These are phyloP conservation scores for Daphoenositta chrysoptera DNA, from an alignment of 2,113 vertebrate species.

Conservation along the genomic window DNA sequence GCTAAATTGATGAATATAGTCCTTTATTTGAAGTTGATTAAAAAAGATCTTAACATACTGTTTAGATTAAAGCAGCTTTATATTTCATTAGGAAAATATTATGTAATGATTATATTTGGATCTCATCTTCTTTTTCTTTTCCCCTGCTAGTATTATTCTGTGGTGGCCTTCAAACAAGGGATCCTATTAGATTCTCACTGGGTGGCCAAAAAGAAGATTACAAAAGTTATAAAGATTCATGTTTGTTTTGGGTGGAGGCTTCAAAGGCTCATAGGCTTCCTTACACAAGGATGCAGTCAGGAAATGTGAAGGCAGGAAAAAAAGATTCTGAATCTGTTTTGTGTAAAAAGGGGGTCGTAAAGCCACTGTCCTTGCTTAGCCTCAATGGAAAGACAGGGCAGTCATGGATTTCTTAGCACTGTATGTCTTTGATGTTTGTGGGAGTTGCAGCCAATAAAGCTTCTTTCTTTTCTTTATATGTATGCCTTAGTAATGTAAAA, in stretches of 20 bases:
- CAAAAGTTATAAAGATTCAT: slow-evolving; percentile 62
- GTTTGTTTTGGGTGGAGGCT: slow-evolving; percentile 74
- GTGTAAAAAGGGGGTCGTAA: slow-evolving; percentile 49
- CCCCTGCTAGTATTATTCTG: slow-evolving; percentile 22
- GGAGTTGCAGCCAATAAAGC: neutral
- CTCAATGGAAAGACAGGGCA: neutral
- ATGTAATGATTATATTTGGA: slow-evolving; percentile 43
- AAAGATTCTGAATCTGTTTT: slow-evolving; percentile 56
- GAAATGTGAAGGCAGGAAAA: slow-evolving; percentile 46
- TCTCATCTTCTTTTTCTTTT: slow-evolving; percentile 35
- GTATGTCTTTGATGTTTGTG: neutral
- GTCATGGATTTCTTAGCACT: slow-evolving; percentile 8
- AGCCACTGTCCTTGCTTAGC: slow-evolving; percentile 34
- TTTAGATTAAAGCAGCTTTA: slow-evolving; percentile 6
- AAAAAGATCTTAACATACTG: neutral
- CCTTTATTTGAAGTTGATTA: neutral
- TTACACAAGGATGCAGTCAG: slow-evolving; percentile 63
- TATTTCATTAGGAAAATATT: slow-evolving; percentile 47
- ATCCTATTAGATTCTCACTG: slow-evolving; percentile 67
- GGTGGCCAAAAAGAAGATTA: slow-evolving; percentile 68
- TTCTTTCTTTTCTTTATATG: neutral
- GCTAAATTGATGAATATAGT: neutral
- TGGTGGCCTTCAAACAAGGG: slow-evolving; percentile 63
- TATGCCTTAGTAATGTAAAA: neutral
- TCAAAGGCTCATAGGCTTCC: slow-evolving; percentile 70